phyloP scores from a whole-genome alignment of 2,797 vertebrate species.

The Antennarius maculatus region DNA sequence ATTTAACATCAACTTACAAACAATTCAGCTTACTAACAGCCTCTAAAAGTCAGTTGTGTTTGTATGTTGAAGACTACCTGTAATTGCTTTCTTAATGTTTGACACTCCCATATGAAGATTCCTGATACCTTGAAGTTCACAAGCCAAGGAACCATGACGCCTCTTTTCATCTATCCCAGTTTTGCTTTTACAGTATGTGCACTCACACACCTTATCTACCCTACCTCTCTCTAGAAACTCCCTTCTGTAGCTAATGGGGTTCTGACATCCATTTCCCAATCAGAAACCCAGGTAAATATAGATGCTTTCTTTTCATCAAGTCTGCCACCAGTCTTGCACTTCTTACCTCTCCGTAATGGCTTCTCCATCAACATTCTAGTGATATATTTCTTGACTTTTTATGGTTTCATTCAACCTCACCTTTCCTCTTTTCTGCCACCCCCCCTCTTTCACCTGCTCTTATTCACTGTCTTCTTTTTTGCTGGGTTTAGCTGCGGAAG shows the following conservation, averaged over 20 bases:
- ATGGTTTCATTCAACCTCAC: background rate
- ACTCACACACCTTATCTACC: slow-evolving; percentile 22
- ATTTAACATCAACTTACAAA: too few relatives aligned
- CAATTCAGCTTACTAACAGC: too few relatives aligned
- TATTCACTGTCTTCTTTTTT: slow-evolving; percentile 10
- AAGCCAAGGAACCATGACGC: slow-evolving; percentile 5
- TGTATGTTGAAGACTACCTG: background rate
- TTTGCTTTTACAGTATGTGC: background rate
- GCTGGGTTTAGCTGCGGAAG: slow-evolving; percentile 33
- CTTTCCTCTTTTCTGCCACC: background rate
- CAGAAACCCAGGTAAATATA: slow-evolving; percentile 43
- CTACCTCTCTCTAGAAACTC: slow-evolving; percentile 35
- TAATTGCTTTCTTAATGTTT: slow-evolving; percentile 2
- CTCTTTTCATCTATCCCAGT: slow-evolving; percentile 8
- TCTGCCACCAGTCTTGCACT: slow-evolving; percentile 5
- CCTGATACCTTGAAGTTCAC: slow-evolving; percentile 11
- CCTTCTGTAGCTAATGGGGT: slow-evolving; percentile 40
- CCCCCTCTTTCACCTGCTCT: slow-evolving; percentile 1
- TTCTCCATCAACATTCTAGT: slow-evolving; percentile 3
- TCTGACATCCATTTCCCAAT: slow-evolving; percentile 49
- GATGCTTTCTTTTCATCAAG: slow-evolving; percentile 25
- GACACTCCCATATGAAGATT: slow-evolving; percentile 17
- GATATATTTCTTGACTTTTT: slow-evolving; percentile 5
- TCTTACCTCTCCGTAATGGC: slow-evolving; percentile 4
- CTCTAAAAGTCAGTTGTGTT: background rate